A percentile compares a stretch with the other conserved stretches of the same genome.
Conservation (phyloP, 2,888 invertebrate genomes). For the Steinernema hermaphroditum region DNA sequence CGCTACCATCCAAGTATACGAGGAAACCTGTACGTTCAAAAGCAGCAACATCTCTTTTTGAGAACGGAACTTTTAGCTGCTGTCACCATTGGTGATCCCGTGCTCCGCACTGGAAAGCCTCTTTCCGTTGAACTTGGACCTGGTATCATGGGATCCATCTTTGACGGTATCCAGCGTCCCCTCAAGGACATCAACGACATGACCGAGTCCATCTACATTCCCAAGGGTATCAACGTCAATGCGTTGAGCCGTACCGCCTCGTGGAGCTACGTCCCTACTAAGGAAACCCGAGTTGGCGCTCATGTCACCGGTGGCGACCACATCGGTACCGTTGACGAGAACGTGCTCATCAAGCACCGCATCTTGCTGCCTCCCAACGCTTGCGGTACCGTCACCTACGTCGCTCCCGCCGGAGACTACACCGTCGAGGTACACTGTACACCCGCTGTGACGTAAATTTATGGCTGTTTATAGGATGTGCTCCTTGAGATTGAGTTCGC, state of each 20-base stretch:
- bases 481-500: constrained; percentile 98
- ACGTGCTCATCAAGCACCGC: constrained; percentile 94
- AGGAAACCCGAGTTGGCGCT: constrained; percentile 77
- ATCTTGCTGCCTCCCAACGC: constrained; percentile 90
- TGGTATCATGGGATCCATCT: constrained; percentile 97
- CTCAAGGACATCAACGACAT: constrained; percentile 89
- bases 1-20: constrained; percentile 95
- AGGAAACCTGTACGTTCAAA: constrained; percentile 70
- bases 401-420: constrained; percentile 91
- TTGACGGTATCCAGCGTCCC: constrained; percentile 99
- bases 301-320: constrained; percentile 98
- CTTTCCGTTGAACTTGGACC: constrained; percentile 97
- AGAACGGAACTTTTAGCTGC: constrained; percentile 74
- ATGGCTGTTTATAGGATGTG: constrained; percentile 75
- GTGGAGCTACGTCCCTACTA: constrained; percentile 88
- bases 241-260: constrained; percentile 78
- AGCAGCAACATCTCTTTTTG: background rate
- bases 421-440: constrained; percentile 85
- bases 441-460: constrained; percentile 58
- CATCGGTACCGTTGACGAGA: constrained; percentile 93
- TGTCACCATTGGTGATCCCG: constrained; percentile 98
- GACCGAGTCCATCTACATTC: constrained; percentile 96
- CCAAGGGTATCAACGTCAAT: constrained; percentile 96
- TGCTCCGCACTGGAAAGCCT: constrained; percentile 95
- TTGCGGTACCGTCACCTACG: constrained; percentile 92